Conservation (phyloP, 1,140 invertebrate species). For the Pygmarrhopalites habei region DNA sequence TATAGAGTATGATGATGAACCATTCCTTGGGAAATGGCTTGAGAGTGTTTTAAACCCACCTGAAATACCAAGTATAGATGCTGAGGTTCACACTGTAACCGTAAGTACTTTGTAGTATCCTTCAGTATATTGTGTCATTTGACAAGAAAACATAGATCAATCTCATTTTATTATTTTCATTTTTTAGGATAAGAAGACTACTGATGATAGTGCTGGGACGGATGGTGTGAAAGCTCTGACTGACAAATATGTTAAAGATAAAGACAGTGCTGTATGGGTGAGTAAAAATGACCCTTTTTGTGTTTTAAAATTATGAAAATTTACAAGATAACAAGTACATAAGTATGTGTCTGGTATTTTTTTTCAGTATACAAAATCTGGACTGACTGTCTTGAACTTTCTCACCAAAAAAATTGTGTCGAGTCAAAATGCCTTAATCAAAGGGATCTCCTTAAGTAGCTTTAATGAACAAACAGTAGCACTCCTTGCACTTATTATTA, state of each 20-base stretch:
- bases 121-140: too few species aligned
- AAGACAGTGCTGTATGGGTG: slow-evolving; percentile 29
- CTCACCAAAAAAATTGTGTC: slow-evolving; percentile 33
- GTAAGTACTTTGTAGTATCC: too few species aligned
- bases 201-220: slow-evolving; percentile 20
- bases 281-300: slow-evolving; percentile 2
- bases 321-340: neutral
- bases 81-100: neutral
- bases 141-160: too few species aligned
- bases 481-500: slow-evolving; percentile 70
- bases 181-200: slow-evolving; percentile 1
- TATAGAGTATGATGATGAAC: slow-evolving; percentile 45
- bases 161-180: too few species aligned
- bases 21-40: slow-evolving; percentile 51
- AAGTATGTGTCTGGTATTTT: slow-evolving; percentile 5
- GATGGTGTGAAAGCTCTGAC: slow-evolving; percentile 25
- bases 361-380: slow-evolving; percentile 33
- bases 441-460: slow-evolving; percentile 21
- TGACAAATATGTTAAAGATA: slow-evolving; percentile 25
- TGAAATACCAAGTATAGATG: slow-evolving; percentile 22
- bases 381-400: slow-evolving; percentile 24
- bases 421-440: slow-evolving; percentile 22
- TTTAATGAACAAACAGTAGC: slow-evolving; percentile 64
- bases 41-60: slow-evolving; percentile 48
- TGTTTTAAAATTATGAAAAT: neutral